These are phyloP conservation scores for Rhynchophorus ferrugineus DNA, from an alignment of 1,140 invertebrate species.

Conservation along the genomic window DNA sequence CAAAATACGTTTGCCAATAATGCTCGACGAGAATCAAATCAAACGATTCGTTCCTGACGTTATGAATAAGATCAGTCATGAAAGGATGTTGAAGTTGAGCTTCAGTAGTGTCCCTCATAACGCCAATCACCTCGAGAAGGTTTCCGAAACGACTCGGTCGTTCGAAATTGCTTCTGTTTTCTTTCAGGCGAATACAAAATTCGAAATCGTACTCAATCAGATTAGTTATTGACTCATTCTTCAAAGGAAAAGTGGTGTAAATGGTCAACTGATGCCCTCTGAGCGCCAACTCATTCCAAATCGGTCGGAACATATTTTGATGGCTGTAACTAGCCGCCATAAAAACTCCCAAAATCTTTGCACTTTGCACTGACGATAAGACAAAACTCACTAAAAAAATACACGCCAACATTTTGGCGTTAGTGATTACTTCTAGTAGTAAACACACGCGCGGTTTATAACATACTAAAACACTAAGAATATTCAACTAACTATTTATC, in stretches of 20 bases:
- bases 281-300: conserved; percentile 35
- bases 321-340: conserved; percentile 46
- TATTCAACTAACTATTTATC: too few species aligned
- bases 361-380: too few species aligned
- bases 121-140: background rate
- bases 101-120: background rate
- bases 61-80: conserved; percentile 17
- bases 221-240: conserved; percentile 24
- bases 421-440: too few species aligned
- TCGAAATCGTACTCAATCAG: conserved; percentile 28
- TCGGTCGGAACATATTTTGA: conserved; percentile 38
- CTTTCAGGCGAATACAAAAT: conserved; percentile 9
- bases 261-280: conserved; percentile 29
- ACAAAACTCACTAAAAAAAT: too few species aligned
- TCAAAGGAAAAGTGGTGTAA: conserved; percentile 27
- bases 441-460: too few species aligned
- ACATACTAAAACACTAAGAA: too few species aligned
- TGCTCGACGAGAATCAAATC: conserved; percentile 23
- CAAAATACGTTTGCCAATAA: conserved; percentile 14
- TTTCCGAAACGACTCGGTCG: background rate
- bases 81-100: conserved; percentile 12
- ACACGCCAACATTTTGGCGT: too few species aligned
- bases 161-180: conserved; percentile 3
- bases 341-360: conserved; percentile 46
- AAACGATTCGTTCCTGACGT: conserved; percentile 14